A percentile compares a stretch with the other conserved stretches of the same genome.
Conservation (phyloP, 2,888 invertebrate species). For the Drosophila demipolita region DNA sequence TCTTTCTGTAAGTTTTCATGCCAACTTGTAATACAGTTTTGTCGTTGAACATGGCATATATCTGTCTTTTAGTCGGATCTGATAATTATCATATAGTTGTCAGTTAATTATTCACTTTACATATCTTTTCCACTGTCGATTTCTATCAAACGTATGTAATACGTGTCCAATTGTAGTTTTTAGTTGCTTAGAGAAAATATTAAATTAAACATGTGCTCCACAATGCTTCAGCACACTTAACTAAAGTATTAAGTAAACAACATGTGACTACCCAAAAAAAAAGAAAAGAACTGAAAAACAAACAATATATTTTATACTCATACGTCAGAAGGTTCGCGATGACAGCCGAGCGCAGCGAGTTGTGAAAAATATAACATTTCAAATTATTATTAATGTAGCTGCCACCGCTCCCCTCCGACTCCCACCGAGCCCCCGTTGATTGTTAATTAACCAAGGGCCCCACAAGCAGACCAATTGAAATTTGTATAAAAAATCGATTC, state of each 20-base stretch:
- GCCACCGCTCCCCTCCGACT: background rate
- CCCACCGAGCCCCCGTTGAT: background rate
- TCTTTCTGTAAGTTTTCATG: too few relatives aligned
- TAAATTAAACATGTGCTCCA: slow-evolving; percentile 30
- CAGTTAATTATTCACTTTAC: background rate
- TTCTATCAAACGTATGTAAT: background rate
- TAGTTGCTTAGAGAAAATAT: slow-evolving; percentile 11
- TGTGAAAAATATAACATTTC: slow-evolving; percentile 11
- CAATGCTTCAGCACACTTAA: slow-evolving; percentile 7
- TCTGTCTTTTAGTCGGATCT: too few relatives aligned
- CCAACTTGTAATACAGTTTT: too few relatives aligned
- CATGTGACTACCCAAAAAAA: slow-evolving; percentile 36
- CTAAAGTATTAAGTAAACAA: slow-evolving; percentile 26
- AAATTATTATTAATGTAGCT: slow-evolving; percentile 15
- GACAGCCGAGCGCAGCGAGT: slow-evolving; percentile 24
- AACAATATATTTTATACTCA: background rate
- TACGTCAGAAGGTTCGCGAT: slow-evolving; percentile 16
- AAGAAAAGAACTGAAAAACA: background rate
- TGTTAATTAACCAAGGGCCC: slow-evolving; percentile 29
- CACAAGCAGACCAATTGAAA: slow-evolving; percentile 65
- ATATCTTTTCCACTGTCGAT: background rate
- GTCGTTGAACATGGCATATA: too few relatives aligned
- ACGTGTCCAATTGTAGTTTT: slow-evolving; percentile 35
- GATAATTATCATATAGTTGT: too few relatives aligned
- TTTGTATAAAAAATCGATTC: slow-evolving; percentile 52